A percentile compares a stretch with the other conserved stretches of the same genome.
These are phyloP conservation scores for Oasisia sp. DNA, from an alignment of 2,888 invertebrate genomes.

Conservation along the genomic window DNA sequence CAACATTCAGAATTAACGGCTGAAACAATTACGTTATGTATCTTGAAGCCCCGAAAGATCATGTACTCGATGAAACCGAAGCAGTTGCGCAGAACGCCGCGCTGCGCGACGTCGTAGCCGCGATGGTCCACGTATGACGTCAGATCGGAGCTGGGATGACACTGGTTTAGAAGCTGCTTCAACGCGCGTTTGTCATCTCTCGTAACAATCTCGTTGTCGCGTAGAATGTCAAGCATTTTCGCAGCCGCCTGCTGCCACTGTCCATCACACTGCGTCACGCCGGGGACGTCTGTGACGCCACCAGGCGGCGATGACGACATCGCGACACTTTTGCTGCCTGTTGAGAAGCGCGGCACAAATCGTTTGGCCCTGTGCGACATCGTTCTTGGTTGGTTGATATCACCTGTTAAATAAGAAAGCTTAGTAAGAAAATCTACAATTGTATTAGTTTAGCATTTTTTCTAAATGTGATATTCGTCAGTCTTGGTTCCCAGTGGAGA, in stretches of 20 bases:
- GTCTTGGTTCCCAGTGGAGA: too few relatives aligned
- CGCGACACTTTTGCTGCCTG: not conserved
- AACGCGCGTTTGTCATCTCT: constrained; percentile 13
- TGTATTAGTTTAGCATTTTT: too few relatives aligned
- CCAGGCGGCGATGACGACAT: not conserved
- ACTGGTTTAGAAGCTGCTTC: constrained; percentile 24
- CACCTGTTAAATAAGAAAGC: not conserved
- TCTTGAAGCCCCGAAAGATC: constrained; percentile 9
- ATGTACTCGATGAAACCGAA: not conserved
- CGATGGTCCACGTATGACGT: constrained; percentile 1
- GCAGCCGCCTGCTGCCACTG: constrained; percentile 17
- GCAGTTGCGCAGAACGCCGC: not conserved
- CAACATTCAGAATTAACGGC: not conserved
- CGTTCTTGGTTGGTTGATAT: not conserved
- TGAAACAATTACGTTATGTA: not conserved
- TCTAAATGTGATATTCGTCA: too few relatives aligned
- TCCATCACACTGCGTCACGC: not conserved
- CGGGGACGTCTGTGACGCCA: not conserved
- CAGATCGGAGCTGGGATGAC: not conserved
- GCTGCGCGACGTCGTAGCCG: constrained; percentile 26
- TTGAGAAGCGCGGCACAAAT: not conserved
- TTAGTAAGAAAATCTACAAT: too few relatives aligned
- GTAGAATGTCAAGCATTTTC: not conserved
- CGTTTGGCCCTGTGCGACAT: not conserved
- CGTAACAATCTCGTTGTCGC: not conserved